Conservation (phyloP, 2,888 invertebrate species). For the Rotaria sp. region DNA sequence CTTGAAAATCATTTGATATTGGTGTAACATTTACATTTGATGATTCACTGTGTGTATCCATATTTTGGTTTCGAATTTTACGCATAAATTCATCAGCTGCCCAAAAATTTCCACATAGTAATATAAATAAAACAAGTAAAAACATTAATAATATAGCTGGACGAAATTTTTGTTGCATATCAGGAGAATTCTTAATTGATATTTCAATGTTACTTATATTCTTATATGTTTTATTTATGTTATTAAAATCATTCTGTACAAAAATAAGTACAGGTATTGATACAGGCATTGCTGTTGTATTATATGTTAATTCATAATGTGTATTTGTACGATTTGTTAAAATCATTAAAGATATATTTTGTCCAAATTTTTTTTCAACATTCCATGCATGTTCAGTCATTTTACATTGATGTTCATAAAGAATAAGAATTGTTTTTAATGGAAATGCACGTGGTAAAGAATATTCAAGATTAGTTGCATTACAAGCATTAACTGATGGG, state of each 20-base stretch:
- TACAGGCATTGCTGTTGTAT: background rate
- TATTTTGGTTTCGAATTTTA: background rate
- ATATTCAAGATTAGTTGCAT: background rate
- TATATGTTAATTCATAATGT: background rate
- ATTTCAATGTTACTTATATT: background rate
- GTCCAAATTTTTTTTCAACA: background rate
- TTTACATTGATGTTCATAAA: background rate
- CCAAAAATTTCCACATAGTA: background rate
- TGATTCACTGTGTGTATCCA: too few relatives aligned
- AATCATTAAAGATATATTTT: background rate
- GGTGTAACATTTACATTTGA: background rate
- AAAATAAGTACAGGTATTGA: background rate
- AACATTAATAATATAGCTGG: background rate
- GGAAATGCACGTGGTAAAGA: background rate
- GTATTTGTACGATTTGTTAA: background rate
- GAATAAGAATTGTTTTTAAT: background rate
- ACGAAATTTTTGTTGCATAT: background rate
- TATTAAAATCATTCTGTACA: background rate
- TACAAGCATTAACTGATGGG: background rate
- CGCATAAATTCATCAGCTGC: constrained; percentile 5
- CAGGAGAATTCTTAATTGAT: background rate
- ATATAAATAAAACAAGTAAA: background rate
- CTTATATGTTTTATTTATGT: background rate
- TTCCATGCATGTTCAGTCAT: background rate
- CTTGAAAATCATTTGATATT: background rate